phyloP scores from a whole-genome alignment of 2,797 vertebrate genomes.

The Phyllotis vaccarum region DNA sequence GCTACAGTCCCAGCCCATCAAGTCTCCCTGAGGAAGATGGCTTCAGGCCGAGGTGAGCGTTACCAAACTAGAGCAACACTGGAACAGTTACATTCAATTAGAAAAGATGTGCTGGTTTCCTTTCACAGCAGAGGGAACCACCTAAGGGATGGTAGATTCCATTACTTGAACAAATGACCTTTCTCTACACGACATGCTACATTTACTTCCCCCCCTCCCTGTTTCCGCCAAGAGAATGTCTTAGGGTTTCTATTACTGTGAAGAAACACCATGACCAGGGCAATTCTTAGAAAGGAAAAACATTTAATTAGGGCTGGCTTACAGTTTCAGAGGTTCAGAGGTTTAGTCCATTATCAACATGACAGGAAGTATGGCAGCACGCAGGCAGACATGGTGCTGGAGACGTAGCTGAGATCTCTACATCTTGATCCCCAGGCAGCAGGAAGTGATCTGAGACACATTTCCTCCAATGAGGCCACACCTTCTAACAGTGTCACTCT shows the following conservation, averaged over 20 bases:
- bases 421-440: background rate
- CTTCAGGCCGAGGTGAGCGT: too few species aligned
- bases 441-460: background rate
- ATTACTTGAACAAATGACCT: background rate
- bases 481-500: background rate
- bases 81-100: background rate
- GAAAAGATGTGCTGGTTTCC: background rate
- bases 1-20: background rate
- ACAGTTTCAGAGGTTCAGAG: background rate
- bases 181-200: background rate
- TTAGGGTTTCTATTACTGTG: background rate
- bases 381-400: background rate
- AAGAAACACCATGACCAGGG: background rate
- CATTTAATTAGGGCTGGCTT: background rate
- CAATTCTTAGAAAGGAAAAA: background rate
- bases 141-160: background rate
- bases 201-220: too few species aligned
- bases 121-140: background rate
- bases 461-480: background rate
- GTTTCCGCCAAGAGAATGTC: background rate
- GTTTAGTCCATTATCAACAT: background rate
- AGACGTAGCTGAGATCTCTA: background rate
- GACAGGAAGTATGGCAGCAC: background rate
- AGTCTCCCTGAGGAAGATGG: background rate
- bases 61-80: background rate